Percentiles rank a stretch among this genome's conserved stretches.
These are phyloP conservation scores for Gephyroberyx darwinii DNA, from an alignment of 2,797 vertebrate genomes.

Conservation along the genomic window DNA sequence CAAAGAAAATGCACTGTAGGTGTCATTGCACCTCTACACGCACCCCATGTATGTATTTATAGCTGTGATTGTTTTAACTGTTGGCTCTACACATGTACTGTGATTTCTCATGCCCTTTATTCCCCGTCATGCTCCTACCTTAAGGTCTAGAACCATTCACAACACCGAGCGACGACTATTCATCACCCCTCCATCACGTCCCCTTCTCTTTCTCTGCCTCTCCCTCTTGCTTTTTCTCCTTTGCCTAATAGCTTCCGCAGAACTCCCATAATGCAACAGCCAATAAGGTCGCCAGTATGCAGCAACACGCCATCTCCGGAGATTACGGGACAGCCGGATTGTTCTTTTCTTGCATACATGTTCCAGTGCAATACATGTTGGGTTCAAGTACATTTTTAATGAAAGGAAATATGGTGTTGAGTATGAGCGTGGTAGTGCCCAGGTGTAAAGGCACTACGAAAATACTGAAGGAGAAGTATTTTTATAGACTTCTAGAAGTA, in stretches of 20 bases:
- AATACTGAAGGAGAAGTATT: not conserved
- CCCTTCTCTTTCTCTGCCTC: constrained; percentile 39
- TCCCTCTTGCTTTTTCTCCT: constrained; percentile 37
- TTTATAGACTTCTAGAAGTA: not conserved
- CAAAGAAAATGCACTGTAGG: not conserved
- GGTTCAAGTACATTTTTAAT: constrained; percentile 39
- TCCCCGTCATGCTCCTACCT: constrained; percentile 50
- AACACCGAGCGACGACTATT: constrained; percentile 50
- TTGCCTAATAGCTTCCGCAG: constrained; percentile 67
- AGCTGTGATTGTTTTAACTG: not conserved
- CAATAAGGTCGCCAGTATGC: constrained; percentile 68
- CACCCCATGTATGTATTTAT: not conserved
- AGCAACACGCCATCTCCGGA: constrained; percentile 63
- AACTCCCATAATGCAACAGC: constrained; percentile 47
- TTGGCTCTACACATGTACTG: not conserved
- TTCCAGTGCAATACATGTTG: constrained; percentile 30
- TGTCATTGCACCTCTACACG: not conserved
- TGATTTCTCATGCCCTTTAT: constrained; percentile 36
- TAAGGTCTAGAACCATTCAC: constrained; percentile 50
- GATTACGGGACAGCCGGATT: constrained; percentile 50
- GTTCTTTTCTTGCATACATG: constrained; percentile 41
- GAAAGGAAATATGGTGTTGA: constrained; percentile 5
- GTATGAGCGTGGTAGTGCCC: no score
- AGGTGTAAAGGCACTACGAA: no score
- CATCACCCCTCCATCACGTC: constrained; percentile 62